Conservation (phyloP, 2,888 invertebrate species). For the Exocentrus adspersus region DNA sequence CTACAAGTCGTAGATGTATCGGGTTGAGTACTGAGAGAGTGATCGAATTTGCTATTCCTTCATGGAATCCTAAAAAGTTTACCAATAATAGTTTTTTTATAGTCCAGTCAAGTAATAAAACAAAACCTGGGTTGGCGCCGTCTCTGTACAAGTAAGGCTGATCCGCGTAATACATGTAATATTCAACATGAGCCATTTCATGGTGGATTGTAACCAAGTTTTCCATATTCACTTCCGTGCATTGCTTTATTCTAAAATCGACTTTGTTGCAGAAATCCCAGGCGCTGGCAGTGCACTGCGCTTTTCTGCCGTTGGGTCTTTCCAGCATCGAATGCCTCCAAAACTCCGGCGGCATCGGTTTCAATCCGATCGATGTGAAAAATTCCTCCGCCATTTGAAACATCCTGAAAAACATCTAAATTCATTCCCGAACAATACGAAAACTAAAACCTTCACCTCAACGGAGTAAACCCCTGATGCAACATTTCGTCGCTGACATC, state of each 20-base stretch:
- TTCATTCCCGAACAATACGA: conserved; percentile 8
- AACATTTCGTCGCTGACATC: conserved; percentile 85
- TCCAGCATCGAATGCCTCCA: conserved; percentile 85
- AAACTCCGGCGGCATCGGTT: conserved; percentile 84
- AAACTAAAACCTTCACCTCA: conserved; percentile 65
- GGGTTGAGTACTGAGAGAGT: conserved; percentile 81
- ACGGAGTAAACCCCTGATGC: conserved; percentile 77
- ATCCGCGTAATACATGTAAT: conserved; percentile 81
- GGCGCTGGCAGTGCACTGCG: conserved; percentile 80
- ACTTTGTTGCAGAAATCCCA: conserved; percentile 89
- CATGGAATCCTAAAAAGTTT: conserved; percentile 77
- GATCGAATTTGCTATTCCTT: conserved; percentile 84
- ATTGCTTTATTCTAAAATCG: conserved; percentile 88
- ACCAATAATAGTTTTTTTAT: too few species aligned
- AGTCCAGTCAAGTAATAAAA: too few species aligned
- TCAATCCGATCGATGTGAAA: conserved; percentile 82
- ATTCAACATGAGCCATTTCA: conserved; percentile 86
- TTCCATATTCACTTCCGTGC: conserved; percentile 81
- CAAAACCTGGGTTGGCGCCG: conserved; percentile 82
- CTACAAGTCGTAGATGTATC: conserved; percentile 77
- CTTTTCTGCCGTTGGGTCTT: conserved; percentile 76
- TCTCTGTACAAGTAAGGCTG: conserved; percentile 80
- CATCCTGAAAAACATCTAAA: conserved; percentile 73
- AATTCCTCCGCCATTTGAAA: conserved; percentile 87
- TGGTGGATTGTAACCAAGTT: conserved; percentile 82